These are phyloP conservation scores for Hemicentrotus pulcherrimus DNA, from an alignment of 35 echinoderm and acorn worm genomes.

Conservation along the genomic window DNA sequence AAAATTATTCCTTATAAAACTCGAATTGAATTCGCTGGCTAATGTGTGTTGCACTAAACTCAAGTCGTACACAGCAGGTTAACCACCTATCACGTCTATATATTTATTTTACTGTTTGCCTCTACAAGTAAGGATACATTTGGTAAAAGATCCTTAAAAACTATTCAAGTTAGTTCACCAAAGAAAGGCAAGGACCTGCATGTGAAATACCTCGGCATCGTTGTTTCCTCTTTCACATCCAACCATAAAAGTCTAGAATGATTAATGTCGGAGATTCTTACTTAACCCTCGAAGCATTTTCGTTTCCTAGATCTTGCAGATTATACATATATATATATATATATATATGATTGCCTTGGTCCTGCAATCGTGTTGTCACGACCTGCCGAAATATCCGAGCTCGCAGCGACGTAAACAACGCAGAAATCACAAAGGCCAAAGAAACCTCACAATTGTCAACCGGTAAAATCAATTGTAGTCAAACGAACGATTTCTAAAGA, in stretches of 20 bases:
- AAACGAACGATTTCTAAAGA: conserved; percentile 30
- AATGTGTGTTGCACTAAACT: no score
- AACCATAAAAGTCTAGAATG: conserved; percentile 8
- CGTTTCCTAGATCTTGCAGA: conserved; percentile 1
- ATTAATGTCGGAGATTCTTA: neutral
- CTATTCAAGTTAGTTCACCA: neutral
- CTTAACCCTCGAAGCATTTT: neutral
- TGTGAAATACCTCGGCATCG: neutral
- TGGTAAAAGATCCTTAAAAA: neutral
- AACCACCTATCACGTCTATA: no score
- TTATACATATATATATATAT: neutral
- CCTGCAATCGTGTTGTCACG: neutral
- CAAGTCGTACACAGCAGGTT: no score
- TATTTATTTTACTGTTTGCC: neutral
- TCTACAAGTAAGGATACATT: neutral
- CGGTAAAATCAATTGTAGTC: conserved; percentile 43
- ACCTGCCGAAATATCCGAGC: neutral
- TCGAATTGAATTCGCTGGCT: no score
- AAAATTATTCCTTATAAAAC: no score
- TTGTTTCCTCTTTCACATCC: neutral
- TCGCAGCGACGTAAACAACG: conserved; percentile 39
- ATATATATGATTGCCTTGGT: neutral
- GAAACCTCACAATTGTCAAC: conserved; percentile 29
- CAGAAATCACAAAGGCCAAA: conserved; percentile 22
- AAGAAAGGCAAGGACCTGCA: neutral